These are phyloP conservation scores for Peromyscus polionotus DNA, from an alignment of 2,113 vertebrate species.

Conservation along the genomic window DNA sequence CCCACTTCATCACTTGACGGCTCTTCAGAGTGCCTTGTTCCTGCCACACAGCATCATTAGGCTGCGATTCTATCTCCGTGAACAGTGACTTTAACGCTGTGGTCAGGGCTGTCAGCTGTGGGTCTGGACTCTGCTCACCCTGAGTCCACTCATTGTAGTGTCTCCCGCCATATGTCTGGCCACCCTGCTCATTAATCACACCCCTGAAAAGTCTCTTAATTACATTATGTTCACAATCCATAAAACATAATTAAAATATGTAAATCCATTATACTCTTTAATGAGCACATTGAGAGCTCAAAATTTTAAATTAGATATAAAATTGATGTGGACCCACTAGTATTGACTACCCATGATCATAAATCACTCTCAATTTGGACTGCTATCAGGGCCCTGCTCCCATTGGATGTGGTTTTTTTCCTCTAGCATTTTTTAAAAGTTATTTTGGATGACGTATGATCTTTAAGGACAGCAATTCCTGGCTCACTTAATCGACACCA, in stretches of 20 bases:
- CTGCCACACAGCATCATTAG: not conserved
- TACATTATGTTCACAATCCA: conserved; percentile 88
- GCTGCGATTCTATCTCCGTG: not conserved
- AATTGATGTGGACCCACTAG: conserved; percentile 85
- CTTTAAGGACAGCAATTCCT: not conserved
- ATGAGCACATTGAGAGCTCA: conserved; percentile 87
- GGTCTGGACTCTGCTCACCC: not conserved
- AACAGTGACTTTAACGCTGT: accelerated
- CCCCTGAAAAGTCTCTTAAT: conserved; percentile 85
- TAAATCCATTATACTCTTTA: conserved; percentile 89
- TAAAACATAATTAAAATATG: conserved; percentile 91
- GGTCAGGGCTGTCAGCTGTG: not conserved
- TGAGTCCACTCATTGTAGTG: not conserved
- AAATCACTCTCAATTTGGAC: conserved; percentile 80
- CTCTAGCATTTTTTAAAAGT: not conserved
- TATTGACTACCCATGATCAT: conserved; percentile 85
- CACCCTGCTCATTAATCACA: conserved; percentile 85
- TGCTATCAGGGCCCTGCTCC: not conserved
- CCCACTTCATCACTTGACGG: not conserved
- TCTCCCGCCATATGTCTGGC: conserved; percentile 60
- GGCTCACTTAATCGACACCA: not conserved
- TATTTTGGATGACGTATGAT: not conserved
- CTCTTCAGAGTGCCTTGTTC: not conserved
- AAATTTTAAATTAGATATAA: conserved; percentile 87
- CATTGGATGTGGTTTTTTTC: not conserved